These are phyloP conservation scores for Gorsachius magnificus DNA, from an alignment of 2,797 vertebrate genomes.

Conservation along the genomic window DNA sequence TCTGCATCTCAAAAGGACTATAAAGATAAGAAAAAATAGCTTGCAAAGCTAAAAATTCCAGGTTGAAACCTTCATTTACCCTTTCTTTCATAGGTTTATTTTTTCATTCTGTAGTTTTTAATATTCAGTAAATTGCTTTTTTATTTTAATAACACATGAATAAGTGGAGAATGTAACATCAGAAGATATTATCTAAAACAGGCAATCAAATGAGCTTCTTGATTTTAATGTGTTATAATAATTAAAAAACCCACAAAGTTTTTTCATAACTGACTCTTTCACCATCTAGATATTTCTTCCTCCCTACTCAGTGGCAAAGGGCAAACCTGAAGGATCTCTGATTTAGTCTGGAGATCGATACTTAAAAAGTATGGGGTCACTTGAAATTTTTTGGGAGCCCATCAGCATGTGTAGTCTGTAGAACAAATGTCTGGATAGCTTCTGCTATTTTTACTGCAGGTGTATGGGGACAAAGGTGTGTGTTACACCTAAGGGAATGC, in stretches of 20 bases:
- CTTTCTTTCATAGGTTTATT: neutral
- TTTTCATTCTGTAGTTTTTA: neutral
- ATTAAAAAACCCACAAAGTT: neutral
- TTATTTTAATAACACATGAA: neutral
- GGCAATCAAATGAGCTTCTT: neutral
- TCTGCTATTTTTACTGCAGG: neutral
- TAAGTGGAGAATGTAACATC: neutral
- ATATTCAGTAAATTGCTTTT: neutral
- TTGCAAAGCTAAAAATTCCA: neutral
- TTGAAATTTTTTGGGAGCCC: neutral
- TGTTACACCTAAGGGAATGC: neutral
- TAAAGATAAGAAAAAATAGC: neutral
- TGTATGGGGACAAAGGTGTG: neutral
- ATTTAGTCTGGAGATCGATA: neutral
- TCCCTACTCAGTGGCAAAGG: neutral
- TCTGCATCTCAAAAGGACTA: neutral
- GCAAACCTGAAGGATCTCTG: neutral
- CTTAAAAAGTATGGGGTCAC: fast-evolving
- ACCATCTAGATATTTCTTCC: neutral
- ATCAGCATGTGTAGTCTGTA: neutral
- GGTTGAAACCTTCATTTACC: neutral
- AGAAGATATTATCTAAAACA: neutral
- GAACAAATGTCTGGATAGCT: neutral
- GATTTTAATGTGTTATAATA: neutral
- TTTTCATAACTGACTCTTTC: neutral